Evolutionary conservation across 2,888 invertebrate species (phyloP).

Genomic region (Alitta virens): DNA sequence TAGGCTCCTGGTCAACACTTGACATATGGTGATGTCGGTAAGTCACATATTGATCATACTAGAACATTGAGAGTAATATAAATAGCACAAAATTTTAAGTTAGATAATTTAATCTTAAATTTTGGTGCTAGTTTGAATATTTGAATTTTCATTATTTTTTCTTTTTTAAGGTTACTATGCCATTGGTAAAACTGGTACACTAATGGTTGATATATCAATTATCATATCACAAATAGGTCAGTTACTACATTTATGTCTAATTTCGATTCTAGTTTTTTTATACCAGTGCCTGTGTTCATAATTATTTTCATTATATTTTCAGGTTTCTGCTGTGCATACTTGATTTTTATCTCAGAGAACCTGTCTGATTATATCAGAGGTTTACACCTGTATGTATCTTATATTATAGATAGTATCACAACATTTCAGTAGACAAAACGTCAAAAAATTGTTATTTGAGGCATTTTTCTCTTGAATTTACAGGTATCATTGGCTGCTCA

Average conservation of each 20-base stretch:
- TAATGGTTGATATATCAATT: conserved; percentile 54
- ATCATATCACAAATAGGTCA: conserved; percentile 57
- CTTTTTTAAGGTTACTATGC: conserved; percentile 50
- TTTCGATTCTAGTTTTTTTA: too few relatives aligned
- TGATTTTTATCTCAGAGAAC: conserved; percentile 57
- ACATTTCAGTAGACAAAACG: too few relatives aligned
- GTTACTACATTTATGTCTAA: too few relatives aligned
- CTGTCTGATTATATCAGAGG: conserved; percentile 41
- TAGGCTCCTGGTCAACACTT: conserved; percentile 40
- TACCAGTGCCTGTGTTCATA: too few relatives aligned
- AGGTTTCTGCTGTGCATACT: conserved; percentile 56
- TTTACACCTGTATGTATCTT: neutral
- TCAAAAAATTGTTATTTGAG: too few relatives aligned
- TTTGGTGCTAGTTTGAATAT: neutral
- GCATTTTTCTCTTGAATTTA: too few relatives aligned
- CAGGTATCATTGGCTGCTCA: conserved; percentile 53
- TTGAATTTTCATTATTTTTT: neutral
- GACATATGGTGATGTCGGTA: conserved; percentile 57
- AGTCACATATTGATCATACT: conserved; percentile 2
- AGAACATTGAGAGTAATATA: too few relatives aligned
- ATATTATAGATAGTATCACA: too few relatives aligned
- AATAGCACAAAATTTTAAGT: too few relatives aligned
- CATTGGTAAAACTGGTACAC: conserved; percentile 50
- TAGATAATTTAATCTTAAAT: neutral
- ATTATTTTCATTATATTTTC: too few relatives aligned